phyloP scores from a whole-genome alignment of 2,113 vertebrate genomes.

The Andinoacara biseriatus region DNA sequence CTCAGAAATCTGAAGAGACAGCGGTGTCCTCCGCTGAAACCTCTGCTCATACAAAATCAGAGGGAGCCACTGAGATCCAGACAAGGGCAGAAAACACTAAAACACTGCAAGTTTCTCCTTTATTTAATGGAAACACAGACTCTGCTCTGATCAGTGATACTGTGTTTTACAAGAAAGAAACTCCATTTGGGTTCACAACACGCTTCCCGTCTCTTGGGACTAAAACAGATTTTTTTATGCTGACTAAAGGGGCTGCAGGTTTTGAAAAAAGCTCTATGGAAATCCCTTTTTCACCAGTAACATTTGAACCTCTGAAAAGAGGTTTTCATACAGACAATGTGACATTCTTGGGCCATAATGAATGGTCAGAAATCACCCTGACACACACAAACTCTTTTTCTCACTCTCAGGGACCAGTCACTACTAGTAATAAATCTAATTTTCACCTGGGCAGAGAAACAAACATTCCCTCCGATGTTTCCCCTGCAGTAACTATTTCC shows the following conservation, averaged over 20 bases:
- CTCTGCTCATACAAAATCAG: constrained; percentile 18
- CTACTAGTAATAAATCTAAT: constrained; percentile 36
- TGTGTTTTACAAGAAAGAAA: constrained; percentile 14
- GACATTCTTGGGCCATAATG: neutral
- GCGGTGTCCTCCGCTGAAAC: constrained; percentile 10
- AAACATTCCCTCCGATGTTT: constrained; percentile 13
- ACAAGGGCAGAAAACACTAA: neutral
- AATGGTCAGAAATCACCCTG: constrained; percentile 26
- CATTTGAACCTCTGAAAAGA: constrained; percentile 22
- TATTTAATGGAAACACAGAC: constrained; percentile 25
- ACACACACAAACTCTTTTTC: constrained; percentile 10
- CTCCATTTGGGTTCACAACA: constrained; percentile 21
- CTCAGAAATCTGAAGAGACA: constrained; percentile 22
- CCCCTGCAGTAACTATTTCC: constrained; percentile 34
- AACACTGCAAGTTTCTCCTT: constrained; percentile 1
- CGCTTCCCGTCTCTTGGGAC: constrained; percentile 28
- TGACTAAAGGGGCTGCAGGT: constrained; percentile 26
- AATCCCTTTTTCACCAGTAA: neutral
- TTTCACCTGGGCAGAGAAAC: constrained; percentile 48
- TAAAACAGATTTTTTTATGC: constrained; percentile 20
- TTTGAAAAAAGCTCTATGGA: constrained; percentile 7
- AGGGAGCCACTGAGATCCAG: neutral
- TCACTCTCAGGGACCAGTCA: constrained; percentile 17
- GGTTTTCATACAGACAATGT: neutral
- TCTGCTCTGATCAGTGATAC: constrained; percentile 19